A percentile compares a stretch with the other conserved stretches of the same genome.
These are phyloP conservation scores for Melinaea marsaeus DNA, from an alignment of 2,888 invertebrate species.

Conservation along the genomic window DNA sequence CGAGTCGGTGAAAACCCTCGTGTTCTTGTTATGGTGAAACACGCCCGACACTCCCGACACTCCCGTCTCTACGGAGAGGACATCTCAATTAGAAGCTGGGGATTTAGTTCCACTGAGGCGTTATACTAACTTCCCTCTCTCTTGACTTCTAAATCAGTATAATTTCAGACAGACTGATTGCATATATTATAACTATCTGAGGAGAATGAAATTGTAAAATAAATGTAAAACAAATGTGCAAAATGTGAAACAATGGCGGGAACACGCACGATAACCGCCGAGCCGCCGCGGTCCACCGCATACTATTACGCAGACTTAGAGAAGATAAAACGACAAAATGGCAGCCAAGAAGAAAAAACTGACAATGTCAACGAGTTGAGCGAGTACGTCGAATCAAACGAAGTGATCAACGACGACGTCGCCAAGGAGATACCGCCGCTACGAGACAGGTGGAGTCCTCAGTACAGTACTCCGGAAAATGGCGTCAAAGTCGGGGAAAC, in stretches of 20 bases:
- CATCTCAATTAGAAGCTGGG: no score
- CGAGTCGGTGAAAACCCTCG: no score
- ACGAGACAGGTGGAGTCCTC: conserved; percentile 57
- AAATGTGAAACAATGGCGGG: conserved; percentile 46
- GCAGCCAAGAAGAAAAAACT: conserved; percentile 35
- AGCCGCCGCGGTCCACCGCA: conserved; percentile 79
- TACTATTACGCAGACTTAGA: conserved; percentile 79
- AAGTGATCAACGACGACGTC: conserved; percentile 59
- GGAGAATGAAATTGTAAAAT: conserved; percentile 14
- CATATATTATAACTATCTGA: conserved; percentile 2
- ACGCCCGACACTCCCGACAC: no score
- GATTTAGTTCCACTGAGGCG: no score
- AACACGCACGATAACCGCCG: conserved; percentile 61
- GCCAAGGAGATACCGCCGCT: conserved; percentile 59
- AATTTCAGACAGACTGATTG: not conserved
- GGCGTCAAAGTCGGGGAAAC: conserved; percentile 56
- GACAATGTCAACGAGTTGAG: conserved; percentile 67
- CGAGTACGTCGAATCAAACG: conserved; percentile 60
- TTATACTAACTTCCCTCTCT: no score
- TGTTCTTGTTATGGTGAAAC: no score
- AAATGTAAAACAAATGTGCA: conserved; percentile 37
- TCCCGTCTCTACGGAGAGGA: no score
- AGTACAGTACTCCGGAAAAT: conserved; percentile 57
- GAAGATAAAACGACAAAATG: conserved; percentile 66
- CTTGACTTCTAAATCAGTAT: not conserved